These are phyloP conservation scores for Ormyrus labotus DNA, from an alignment of 2,888 invertebrate genomes.

Conservation along the genomic window DNA sequence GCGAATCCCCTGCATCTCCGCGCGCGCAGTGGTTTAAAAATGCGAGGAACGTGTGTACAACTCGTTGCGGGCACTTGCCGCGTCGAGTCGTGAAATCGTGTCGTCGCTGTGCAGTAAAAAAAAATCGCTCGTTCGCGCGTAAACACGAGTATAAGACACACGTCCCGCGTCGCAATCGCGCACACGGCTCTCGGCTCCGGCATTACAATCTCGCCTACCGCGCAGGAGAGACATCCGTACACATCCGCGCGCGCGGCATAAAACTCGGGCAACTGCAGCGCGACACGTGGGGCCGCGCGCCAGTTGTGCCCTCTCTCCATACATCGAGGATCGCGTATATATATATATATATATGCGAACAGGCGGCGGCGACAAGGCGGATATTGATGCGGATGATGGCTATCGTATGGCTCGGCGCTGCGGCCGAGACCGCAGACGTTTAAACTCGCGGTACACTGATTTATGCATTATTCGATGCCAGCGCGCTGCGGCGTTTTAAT, in stretches of 20 bases:
- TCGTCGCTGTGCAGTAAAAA: not conserved
- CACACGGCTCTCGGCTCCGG: no score
- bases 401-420: not conserved
- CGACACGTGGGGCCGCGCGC: not conserved
- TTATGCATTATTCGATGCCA: conserved; percentile 34
- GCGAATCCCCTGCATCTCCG: no score
- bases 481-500: conserved; percentile 9
- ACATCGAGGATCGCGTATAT: not conserved
- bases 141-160: not conserved
- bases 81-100: not conserved
- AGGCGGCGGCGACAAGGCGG: conserved; percentile 16
- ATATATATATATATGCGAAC: not conserved
- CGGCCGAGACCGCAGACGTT: conserved; percentile 5
- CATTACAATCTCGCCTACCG: no score
- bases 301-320: not conserved
- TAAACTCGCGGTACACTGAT: conserved; percentile 19
- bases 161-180: no score
- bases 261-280: not conserved
- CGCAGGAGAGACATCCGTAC: not conserved
- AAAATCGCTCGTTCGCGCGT: not conserved
- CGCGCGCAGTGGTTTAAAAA: not conserved
- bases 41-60: not conserved
- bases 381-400: conserved; percentile 36
- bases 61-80: not conserved
- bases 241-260: not conserved